Base-by-base conservation (phyloP, 2,888 invertebrate species). In the Glaucopsyche alexis region DNA sequence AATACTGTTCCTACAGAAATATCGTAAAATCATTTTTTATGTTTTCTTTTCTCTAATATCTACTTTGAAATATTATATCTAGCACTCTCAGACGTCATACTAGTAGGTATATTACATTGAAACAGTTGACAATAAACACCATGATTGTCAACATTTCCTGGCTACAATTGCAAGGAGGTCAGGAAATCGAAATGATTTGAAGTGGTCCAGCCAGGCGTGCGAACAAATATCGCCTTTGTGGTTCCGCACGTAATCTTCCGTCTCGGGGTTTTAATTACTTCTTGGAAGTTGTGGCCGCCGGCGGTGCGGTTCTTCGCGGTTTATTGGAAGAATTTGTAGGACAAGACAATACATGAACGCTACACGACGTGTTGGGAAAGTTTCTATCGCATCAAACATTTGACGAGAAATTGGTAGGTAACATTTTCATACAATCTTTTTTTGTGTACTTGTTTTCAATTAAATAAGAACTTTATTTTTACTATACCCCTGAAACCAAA, bases 251-350 rank as follows among this genome's bases (percentile, higher is more conserved):
- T 91, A 89, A 91, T 90, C 88, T 88, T 85, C 81, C 83, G 86
- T 88, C 89, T 89, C 84, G 83, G 83, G 91, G 89, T 92, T 92
- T 92, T 93, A 93, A 93, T 93, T 91, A 91, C 92, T 91, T 91
- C 90, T 29, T 92, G 93, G 91, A 91, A 92, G 87, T 91, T 91
- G 91, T 87, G 90, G 90, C 92, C 91, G 88, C 88, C 84, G 91
- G 92, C 90, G 84, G 85, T 88, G 84, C 85, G 85, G 84, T 87
- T 78, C 87, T 86, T 88, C 77, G 81, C 82, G 86, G 82, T 87
- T 88, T 91, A 91, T 92, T 92, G 89, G 84, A 80, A 86, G 83
- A 87, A 87, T 86, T 85, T 79, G 83, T 69, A 29, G 64, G 38
- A 65, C 64, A 65, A 65, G 38, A 69, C 49, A 69, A 69, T 47